These are phyloP conservation scores for Priocnemis perturbator DNA, from an alignment of 2,888 invertebrate species.

Conservation along the genomic window DNA sequence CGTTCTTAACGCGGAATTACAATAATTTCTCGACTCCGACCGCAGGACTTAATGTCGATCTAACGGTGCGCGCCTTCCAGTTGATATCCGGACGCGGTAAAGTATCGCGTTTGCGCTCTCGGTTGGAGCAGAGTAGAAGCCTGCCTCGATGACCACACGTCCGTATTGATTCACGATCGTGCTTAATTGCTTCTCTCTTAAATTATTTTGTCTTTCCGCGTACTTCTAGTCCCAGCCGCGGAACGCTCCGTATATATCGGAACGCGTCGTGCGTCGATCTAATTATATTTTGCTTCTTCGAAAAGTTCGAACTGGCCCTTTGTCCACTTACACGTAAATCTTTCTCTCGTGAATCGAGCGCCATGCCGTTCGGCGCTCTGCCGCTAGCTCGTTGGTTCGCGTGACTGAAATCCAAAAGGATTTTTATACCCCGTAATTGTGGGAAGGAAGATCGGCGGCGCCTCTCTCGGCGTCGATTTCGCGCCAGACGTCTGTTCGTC, in stretches of 20 bases:
- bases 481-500: constrained; percentile 48
- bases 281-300: too few relatives aligned
- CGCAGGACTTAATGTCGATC: constrained; percentile 36
- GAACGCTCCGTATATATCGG: too few relatives aligned
- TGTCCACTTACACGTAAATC: too few relatives aligned
- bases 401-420: constrained; percentile 64
- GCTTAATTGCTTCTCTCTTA: too few relatives aligned
- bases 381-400: constrained; percentile 44
- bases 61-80: constrained; percentile 37
- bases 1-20: constrained; percentile 26
- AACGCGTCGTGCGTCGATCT: too few relatives aligned
- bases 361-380: constrained; percentile 3
- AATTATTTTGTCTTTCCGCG: too few relatives aligned
- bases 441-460: constrained; percentile 59
- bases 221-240: too few relatives aligned
- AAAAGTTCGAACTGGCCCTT: too few relatives aligned
- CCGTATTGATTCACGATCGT: too few relatives aligned
- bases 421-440: constrained; percentile 63
- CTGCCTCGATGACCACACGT: too few relatives aligned
- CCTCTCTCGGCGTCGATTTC: constrained; percentile 52
- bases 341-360: not conserved
- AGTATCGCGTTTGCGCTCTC: not conserved
- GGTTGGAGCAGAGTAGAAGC: too few relatives aligned
- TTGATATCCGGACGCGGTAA: constrained; percentile 25
- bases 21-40: constrained; percentile 30